phyloP scores from a whole-genome alignment of 2,888 invertebrate species.

The Lasius fuliginosus region DNA sequence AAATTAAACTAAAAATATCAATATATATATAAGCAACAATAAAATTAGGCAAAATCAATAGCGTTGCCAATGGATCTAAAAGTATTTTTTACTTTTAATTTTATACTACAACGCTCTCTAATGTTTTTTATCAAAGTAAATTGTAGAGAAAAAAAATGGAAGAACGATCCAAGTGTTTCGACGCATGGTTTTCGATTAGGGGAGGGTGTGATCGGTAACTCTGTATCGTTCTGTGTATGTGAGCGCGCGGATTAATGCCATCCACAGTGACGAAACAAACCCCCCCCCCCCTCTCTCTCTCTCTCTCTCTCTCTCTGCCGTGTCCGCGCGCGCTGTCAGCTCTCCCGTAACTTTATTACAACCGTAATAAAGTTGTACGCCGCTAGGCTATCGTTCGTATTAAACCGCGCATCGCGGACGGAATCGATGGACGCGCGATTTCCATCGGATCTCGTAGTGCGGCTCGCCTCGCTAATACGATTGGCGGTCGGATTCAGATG shows the following conservation, averaged over 20 bases:
- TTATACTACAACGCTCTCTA: background rate
- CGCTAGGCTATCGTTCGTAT: conserved; percentile 57
- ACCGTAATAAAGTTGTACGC: conserved; percentile 54
- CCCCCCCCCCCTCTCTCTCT: conserved; percentile 11
- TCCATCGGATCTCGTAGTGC: conserved; percentile 50
- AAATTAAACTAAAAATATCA: too few species aligned
- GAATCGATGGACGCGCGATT: conserved; percentile 54
- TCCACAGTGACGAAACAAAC: conserved; percentile 47
- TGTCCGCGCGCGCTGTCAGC: conserved; percentile 45
- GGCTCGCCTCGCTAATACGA: conserved; percentile 52
- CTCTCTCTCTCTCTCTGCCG: background rate
- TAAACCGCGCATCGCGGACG: conserved; percentile 53
- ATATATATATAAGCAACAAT: too few species aligned
- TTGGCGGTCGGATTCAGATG: conserved; percentile 53
- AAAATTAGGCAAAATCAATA: too few species aligned
- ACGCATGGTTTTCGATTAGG: background rate
- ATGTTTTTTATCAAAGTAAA: background rate
- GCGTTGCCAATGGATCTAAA: too few species aligned
- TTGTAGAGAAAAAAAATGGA: background rate
- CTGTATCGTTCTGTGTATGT: conserved; percentile 26
- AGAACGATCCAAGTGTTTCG: background rate
- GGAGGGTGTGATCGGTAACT: conserved; percentile 27
- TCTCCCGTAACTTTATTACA: conserved; percentile 55
- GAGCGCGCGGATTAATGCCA: conserved; percentile 43
- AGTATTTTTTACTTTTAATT: background rate